Base-by-base conservation (phyloP, 37 sponge, comb jelly and placozoan species). In the Aplysina aerophoba region DNA sequence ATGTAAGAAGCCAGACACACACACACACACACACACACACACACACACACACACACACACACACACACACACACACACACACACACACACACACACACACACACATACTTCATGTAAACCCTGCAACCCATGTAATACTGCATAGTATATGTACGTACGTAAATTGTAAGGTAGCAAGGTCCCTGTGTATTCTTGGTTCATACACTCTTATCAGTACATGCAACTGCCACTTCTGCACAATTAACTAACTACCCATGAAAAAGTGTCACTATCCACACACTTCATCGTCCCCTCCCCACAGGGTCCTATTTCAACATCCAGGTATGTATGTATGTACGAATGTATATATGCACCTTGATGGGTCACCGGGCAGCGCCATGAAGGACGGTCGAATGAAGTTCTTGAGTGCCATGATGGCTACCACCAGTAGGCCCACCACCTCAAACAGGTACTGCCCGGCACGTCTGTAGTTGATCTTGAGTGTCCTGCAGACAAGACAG, bases 1-100 rank as follows among this genome's bases (percentile, higher is more conserved):
- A 73, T 36, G 33, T 36, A 73, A n/a, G n/a, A n/a, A n/a, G n/a
- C n/a, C 75, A 73, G 4, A 13, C 75, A 73, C 36, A 73, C 75
- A 13, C 36, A 73, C 75, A 73, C 75, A 73, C 75, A 73, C 35
- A 73, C 75, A 73, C 75, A 73, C 75, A 73, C 75, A 73, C 75
- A 73, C 75, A 13, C 75, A 73, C 8, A 13, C 75, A 30, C 38
- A 36, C 38, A 73, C 35, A 36, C 33, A 73, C 38, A 36, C 38
- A 37, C 75, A 73, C 33, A 63, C 65, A 63, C 65, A 63, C 65
- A 63, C 65, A 63, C 65, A 63, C 65, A 63, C 65, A 63, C 65
- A 63, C 65, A 63, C 65, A 63, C 65, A 63, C 65, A 63, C 65
- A 63, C 65, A 63, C 50, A 44, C 50, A 44, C 50, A 44, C 50